phyloP scores from a whole-genome alignment of 2,888 invertebrate genomes.

The Drosophila rubida region DNA sequence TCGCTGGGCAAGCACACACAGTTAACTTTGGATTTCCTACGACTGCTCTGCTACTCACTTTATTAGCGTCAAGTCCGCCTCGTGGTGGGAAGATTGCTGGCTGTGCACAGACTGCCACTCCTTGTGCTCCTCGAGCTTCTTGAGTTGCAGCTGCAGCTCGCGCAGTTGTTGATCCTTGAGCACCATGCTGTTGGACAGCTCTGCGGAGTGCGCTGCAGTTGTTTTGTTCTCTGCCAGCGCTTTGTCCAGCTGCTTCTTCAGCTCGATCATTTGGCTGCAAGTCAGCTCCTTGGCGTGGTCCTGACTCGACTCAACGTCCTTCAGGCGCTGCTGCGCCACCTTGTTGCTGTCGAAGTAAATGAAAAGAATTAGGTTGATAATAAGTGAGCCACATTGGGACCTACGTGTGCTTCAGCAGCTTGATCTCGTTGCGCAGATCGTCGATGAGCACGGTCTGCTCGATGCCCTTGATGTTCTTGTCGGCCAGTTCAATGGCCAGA shows the following conservation, averaged over 20 bases:
- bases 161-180: constrained; percentile 16
- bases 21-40: too few relatives aligned
- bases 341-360: constrained; percentile 6
- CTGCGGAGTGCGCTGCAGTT: background rate
- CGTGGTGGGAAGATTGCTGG: background rate
- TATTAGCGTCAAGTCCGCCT: constrained; percentile 3
- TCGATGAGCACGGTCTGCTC: background rate
- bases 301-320: background rate
- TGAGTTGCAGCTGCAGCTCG: constrained; percentile 4
- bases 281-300: background rate
- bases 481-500: constrained; percentile 11
- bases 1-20: constrained; percentile 25
- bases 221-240: constrained; percentile 7
- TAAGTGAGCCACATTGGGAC: too few relatives aligned
- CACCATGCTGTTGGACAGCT: background rate
- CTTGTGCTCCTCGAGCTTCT: constrained; percentile 3
- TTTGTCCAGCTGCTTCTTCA: constrained; percentile 14
- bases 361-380: too few relatives aligned
- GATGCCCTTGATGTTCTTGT: constrained; percentile 2
- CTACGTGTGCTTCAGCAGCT: constrained; percentile 30
- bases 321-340: background rate
- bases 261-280: background rate
- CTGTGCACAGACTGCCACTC: background rate
- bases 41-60: constrained; percentile 5
- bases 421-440: constrained; percentile 4